A percentile compares a stretch with the other conserved stretches of the same genome.
Evolutionary conservation across 2,113 vertebrate genomes (phyloP).

Genomic region (Rhea americana): DNA sequence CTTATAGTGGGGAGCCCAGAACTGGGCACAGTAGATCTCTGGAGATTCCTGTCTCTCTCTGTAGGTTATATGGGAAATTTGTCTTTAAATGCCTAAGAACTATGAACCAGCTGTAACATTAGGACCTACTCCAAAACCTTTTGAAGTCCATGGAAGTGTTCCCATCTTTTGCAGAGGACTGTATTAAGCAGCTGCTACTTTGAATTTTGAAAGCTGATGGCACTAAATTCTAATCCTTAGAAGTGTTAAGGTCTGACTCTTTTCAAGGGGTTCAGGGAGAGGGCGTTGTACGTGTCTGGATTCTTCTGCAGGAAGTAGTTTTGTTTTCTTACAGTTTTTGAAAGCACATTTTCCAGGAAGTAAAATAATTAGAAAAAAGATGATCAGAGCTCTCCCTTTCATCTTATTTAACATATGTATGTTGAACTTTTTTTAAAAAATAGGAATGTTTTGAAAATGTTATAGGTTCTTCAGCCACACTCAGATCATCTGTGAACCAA

Average conservation of each 20-base stretch:
- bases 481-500: background rate
- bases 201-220: background rate
- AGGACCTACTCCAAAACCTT: conserved; percentile 31
- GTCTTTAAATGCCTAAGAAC: background rate
- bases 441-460: background rate
- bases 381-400: background rate
- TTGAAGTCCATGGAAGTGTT: conserved; percentile 37
- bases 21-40: background rate
- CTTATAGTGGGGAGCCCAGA: too few species aligned
- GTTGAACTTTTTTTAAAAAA: background rate
- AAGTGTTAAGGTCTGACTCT: background rate
- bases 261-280: background rate
- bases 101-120: conserved; percentile 14
- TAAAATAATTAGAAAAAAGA: background rate
- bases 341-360: background rate
- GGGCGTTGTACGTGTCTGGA: background rate
- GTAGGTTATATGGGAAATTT: background rate
- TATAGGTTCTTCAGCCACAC: background rate
- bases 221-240: background rate
- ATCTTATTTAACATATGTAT: background rate
- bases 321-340: background rate
- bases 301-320: background rate
- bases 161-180: background rate
- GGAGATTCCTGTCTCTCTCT: background rate
- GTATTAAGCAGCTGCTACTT: background rate